Evolutionary conservation across 2,113 vertebrate species (phyloP).

Genomic region (Gallinago media): DNA sequence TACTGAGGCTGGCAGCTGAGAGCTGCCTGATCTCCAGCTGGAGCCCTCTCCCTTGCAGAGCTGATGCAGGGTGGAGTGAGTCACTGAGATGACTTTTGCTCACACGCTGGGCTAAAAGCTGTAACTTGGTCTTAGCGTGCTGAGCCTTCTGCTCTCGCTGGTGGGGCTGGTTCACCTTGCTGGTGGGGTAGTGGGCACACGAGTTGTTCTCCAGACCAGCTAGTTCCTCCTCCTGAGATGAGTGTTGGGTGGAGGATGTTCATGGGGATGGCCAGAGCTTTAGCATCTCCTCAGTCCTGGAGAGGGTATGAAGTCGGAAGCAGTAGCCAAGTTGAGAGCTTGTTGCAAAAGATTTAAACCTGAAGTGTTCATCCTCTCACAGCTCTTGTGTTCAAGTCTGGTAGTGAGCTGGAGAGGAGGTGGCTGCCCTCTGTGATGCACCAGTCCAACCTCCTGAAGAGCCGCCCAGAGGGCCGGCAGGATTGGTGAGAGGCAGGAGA

Average conservation of each 20-base stretch:
- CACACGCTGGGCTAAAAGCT: background rate
- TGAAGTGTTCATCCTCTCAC: background rate
- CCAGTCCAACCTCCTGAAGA: background rate
- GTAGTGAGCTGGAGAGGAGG: background rate
- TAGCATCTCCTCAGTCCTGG: background rate
- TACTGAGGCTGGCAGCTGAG: background rate
- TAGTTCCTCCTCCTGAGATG: background rate
- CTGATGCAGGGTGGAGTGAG: background rate
- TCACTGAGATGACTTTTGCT: background rate
- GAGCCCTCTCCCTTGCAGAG: background rate
- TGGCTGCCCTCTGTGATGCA: background rate
- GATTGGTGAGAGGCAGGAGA: background rate
- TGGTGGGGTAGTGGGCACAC: rapidly evolving
- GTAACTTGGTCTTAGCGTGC: background rate
- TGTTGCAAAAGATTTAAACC: background rate
- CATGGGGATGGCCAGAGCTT: background rate
- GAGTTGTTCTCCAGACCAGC: background rate
- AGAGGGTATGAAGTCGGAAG: background rate
- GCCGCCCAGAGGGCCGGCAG: background rate
- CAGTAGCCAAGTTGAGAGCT: background rate
- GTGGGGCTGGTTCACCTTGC: background rate
- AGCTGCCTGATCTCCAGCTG: background rate
- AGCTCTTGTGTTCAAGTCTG: background rate
- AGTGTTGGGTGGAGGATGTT: background rate
- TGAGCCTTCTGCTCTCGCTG: background rate